These are phyloP conservation scores for Polietes domitor DNA, from an alignment of 2,888 invertebrate species.

Conservation along the genomic window DNA sequence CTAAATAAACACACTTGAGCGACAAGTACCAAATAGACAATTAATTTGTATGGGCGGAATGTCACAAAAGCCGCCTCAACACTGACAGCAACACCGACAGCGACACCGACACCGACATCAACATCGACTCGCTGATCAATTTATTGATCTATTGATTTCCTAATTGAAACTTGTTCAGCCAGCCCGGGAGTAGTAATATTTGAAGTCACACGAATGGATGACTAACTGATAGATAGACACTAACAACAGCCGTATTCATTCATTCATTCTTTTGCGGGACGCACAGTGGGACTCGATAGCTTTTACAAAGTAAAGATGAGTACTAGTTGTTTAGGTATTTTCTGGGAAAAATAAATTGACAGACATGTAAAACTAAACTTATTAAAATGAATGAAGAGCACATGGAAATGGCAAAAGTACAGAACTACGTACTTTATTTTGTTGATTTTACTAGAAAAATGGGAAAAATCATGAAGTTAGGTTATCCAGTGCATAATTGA, in stretches of 20 bases:
- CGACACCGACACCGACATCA: slow-evolving; percentile 17
- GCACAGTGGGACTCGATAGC: not conserved
- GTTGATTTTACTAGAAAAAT: too few relatives aligned
- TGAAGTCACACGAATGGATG: not conserved
- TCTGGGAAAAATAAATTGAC: too few relatives aligned
- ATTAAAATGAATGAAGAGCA: too few relatives aligned
- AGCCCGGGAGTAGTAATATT: slow-evolving; percentile 21
- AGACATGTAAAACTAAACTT: too few relatives aligned
- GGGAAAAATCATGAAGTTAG: too few relatives aligned
- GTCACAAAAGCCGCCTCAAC: slow-evolving; percentile 41
- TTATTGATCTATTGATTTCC: slow-evolving; percentile 59
- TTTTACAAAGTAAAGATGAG: too few relatives aligned
- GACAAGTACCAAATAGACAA: slow-evolving; percentile 68
- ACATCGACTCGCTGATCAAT: slow-evolving; percentile 50
- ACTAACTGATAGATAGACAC: slow-evolving; percentile 1
- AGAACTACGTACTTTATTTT: too few relatives aligned
- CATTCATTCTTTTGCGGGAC: not conserved
- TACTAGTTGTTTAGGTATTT: too few relatives aligned
- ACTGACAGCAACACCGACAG: slow-evolving; percentile 6
- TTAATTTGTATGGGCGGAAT: slow-evolving; percentile 66
- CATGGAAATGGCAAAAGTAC: too few relatives aligned
- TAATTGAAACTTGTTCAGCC: slow-evolving; percentile 65
- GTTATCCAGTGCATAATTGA: too few relatives aligned
- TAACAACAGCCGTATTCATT: not conserved
- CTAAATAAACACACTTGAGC: slow-evolving; percentile 62